Conservation (phyloP, 2,797 vertebrate genomes). For the Clarias platycephalus region DNA sequence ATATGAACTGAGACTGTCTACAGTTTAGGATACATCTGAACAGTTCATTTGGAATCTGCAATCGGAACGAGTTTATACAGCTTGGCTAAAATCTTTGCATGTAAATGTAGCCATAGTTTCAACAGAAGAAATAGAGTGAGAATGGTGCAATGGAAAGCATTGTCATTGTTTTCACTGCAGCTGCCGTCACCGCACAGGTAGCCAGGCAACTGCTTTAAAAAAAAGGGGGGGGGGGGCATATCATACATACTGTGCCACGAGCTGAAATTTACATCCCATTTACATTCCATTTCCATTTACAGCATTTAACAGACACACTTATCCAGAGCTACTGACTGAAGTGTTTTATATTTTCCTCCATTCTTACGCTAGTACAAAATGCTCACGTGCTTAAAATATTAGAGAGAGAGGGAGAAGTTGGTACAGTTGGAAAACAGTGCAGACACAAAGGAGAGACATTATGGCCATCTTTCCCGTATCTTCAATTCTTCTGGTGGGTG, state of each 20-base stretch:
- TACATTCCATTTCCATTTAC: background rate
- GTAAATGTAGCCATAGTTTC: background rate
- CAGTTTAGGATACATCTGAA: background rate
- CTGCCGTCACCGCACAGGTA: constrained; percentile 1
- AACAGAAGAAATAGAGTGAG: background rate
- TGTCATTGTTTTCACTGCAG: constrained; percentile 1
- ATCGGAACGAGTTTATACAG: background rate
- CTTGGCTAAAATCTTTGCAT: background rate
- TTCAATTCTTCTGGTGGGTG: background rate
- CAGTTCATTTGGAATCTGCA: background rate
- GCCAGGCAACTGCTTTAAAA: constrained; percentile 14
- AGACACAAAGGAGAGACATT: background rate
- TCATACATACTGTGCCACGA: background rate
- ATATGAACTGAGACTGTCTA: background rate
- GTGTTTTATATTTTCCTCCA: background rate
- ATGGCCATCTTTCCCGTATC: background rate
- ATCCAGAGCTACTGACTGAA: background rate
- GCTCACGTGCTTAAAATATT: background rate
- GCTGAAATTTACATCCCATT: constrained; percentile 19
- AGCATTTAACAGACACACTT: background rate
- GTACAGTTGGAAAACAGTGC: background rate
- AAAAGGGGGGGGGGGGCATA: background rate
- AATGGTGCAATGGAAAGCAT: background rate
- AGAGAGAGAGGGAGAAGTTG: background rate
- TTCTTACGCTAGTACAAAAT: background rate